Evolutionary conservation across 2,113 vertebrate genomes (phyloP).

Genomic region (Macaca fascicularis): DNA sequence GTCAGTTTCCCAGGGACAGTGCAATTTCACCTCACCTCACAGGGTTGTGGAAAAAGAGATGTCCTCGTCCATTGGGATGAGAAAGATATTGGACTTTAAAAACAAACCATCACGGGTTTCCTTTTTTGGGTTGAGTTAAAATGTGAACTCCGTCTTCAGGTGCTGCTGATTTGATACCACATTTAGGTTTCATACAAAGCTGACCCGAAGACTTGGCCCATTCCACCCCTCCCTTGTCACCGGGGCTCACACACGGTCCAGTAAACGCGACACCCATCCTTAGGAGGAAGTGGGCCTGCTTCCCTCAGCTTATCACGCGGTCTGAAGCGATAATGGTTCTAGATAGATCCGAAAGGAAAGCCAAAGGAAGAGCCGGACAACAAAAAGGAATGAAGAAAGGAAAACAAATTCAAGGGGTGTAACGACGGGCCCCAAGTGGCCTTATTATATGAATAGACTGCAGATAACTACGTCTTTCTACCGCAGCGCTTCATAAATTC

Average conservation of each 20-base stretch:
- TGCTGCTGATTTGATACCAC: background rate
- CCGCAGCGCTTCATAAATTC: slow-evolving; percentile 91
- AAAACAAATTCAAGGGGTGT: slow-evolving; percentile 85
- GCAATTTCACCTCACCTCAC: background rate
- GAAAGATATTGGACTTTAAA: background rate
- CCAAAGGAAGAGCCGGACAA: slow-evolving; percentile 82
- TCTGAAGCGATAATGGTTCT: slow-evolving; percentile 82
- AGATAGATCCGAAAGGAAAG: slow-evolving; percentile 81
- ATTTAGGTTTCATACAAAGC: background rate
- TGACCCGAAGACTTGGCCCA: background rate
- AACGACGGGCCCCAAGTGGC: slow-evolving; percentile 90
- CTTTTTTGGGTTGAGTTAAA: background rate
- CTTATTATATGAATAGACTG: slow-evolving; percentile 92
- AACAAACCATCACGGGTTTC: background rate
- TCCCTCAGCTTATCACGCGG: slow-evolving; percentile 81
- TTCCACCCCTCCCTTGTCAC: background rate
- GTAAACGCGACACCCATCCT: background rate
- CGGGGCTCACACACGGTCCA: background rate
- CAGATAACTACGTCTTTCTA: slow-evolving; percentile 89
- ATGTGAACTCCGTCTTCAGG: background rate
- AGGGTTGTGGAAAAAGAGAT: background rate
- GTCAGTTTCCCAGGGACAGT: background rate
- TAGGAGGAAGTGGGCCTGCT: slow-evolving; percentile 56
- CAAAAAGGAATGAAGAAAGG: slow-evolving; percentile 88
- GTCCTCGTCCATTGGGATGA: background rate